These are phyloP conservation scores for Trachelus iudaicus DNA, from an alignment of 2,888 invertebrate species.

Conservation along the genomic window DNA sequence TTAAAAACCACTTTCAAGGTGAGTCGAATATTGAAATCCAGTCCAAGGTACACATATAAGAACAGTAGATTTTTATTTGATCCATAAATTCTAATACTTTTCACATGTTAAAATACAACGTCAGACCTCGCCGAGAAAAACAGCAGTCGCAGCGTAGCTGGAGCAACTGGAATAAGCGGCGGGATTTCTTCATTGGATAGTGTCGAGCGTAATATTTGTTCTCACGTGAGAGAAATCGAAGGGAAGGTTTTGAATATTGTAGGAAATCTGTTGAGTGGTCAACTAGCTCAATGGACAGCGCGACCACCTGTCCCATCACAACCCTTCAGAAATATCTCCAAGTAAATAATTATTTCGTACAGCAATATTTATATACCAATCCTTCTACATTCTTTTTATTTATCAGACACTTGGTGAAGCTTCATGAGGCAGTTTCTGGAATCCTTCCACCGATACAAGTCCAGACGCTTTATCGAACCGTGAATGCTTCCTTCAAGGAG, in stretches of 20 bases:
- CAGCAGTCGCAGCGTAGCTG: constrained; percentile 46
- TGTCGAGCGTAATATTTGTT: constrained; percentile 82
- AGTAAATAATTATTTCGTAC: constrained; percentile 58
- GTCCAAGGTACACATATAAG: neutral
- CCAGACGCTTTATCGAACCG: constrained; percentile 78
- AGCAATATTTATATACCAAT: neutral
- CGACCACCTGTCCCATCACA: constrained; percentile 95
- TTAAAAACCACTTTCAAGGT: constrained; percentile 77
- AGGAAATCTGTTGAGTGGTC: constrained; percentile 83
- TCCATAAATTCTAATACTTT: neutral
- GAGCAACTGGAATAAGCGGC: constrained; percentile 50
- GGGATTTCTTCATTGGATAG: constrained; percentile 69
- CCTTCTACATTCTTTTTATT: constrained; percentile 58
- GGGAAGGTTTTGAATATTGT: constrained; percentile 92
- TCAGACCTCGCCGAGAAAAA: constrained; percentile 55
- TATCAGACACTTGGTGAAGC: constrained; percentile 82
- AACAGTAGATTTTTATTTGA: neutral
- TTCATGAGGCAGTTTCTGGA: constrained; percentile 90
- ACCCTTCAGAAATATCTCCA: constrained; percentile 86
- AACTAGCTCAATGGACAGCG: constrained; percentile 91
- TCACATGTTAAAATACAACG: neutral
- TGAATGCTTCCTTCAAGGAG: constrained; percentile 88
- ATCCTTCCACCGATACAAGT: constrained; percentile 86
- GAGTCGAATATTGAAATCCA: constrained; percentile 7
- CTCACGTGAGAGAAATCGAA: constrained; percentile 93